A percentile compares a stretch with the other conserved stretches of the same genome.
phyloP scores from a whole-genome alignment of 1,140 invertebrate genomes.

The Cyphomyrmex costatus region DNA sequence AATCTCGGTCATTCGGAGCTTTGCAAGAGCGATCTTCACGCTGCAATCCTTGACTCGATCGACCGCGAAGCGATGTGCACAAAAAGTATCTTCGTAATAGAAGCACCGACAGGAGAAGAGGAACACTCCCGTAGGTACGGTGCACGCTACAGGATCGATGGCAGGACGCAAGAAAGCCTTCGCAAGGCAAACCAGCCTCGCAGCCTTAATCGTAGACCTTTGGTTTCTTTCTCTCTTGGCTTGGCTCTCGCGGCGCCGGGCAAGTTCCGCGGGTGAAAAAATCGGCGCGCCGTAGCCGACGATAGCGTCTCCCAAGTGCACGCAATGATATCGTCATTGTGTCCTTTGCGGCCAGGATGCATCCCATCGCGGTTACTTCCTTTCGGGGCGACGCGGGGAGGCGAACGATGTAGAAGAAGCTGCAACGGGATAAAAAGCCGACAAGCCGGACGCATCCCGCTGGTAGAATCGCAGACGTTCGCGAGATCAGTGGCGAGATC shows the following conservation, averaged over 20 bases:
- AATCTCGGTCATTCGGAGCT: slow-evolving; percentile 39
- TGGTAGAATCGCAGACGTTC: slow-evolving; percentile 11
- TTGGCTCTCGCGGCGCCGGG: slow-evolving; percentile 28
- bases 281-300: slow-evolving; percentile 75
- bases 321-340: slow-evolving; percentile 73
- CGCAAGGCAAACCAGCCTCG: slow-evolving; percentile 82
- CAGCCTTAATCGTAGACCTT: slow-evolving; percentile 53
- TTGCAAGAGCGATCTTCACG: background rate
- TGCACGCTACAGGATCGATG: slow-evolving; percentile 54
- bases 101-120: slow-evolving; percentile 10
- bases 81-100: slow-evolving; percentile 20
- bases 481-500: background rate
- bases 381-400: background rate
- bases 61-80: background rate
- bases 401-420: background rate
- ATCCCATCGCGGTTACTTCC: slow-evolving; percentile 73
- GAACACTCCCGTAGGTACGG: slow-evolving; percentile 25
- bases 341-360: slow-evolving; percentile 43
- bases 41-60: slow-evolving; percentile 6
- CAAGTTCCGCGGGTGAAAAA: slow-evolving; percentile 55
- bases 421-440: slow-evolving; percentile 24
- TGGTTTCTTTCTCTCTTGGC: slow-evolving; percentile 22
- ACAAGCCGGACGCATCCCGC: slow-evolving; percentile 2
- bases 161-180: slow-evolving; percentile 80
- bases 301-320: slow-evolving; percentile 68